Evolutionary conservation across 2,797 vertebrate genomes (phyloP).

Genomic region (Podarcis siculus): DNA sequence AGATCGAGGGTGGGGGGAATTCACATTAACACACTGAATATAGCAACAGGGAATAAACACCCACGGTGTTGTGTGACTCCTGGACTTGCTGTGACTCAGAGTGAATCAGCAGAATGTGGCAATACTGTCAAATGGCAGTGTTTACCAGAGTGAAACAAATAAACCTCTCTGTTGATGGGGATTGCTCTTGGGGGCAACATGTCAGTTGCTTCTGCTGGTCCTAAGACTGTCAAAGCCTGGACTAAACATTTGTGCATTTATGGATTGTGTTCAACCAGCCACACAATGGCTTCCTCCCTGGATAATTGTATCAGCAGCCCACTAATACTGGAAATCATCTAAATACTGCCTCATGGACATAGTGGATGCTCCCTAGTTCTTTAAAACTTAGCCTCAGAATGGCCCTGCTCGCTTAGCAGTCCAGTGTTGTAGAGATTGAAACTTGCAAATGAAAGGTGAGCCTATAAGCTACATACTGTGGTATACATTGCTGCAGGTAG

Average conservation of each 20-base stretch:
- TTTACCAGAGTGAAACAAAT: constrained; percentile 1
- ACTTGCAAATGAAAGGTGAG: not conserved
- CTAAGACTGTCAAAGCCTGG: not conserved
- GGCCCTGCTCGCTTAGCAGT: not conserved
- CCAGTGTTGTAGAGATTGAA: too few species aligned
- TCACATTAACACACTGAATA: not conserved
- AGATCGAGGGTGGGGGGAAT: too few species aligned
- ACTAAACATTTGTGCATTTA: not conserved
- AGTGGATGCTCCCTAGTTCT: too few species aligned
- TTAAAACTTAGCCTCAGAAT: not conserved
- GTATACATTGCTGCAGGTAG: not conserved
- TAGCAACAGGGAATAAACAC: not conserved
- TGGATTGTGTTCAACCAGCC: not conserved
- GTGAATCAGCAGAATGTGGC: not conserved
- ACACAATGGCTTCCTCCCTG: not conserved
- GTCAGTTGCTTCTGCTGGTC: not conserved
- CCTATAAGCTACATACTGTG: not conserved
- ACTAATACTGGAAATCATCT: not conserved
- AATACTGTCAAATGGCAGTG: not conserved
- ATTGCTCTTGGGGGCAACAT: not conserved
- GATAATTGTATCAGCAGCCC: not conserved
- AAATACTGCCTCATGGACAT: not conserved
- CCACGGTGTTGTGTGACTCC: not conserved
- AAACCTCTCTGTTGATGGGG: not conserved
- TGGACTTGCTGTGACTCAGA: not conserved